phyloP scores from a whole-genome alignment of 1,140 invertebrate genomes.

The Ridgeia piscesae region DNA sequence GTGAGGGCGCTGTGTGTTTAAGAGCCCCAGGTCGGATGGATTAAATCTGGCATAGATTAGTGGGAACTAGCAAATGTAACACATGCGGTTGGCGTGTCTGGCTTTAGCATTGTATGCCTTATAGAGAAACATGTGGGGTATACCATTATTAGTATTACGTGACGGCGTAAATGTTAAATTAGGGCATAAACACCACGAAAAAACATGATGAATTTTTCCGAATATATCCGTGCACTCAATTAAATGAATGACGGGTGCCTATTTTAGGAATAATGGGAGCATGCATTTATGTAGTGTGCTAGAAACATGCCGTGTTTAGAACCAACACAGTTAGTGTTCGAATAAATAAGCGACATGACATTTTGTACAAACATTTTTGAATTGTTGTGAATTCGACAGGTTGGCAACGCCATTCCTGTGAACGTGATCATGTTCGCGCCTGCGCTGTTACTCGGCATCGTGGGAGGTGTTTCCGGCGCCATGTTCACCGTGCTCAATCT shows the following conservation, averaged over 20 bases:
- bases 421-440: slow-evolving; percentile 31
- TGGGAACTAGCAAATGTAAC: background rate
- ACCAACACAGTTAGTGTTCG: background rate
- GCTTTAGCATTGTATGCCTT: no score
- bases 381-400: slow-evolving; percentile 7
- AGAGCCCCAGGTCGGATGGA: no score
- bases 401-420: slow-evolving; percentile 22
- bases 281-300: no score
- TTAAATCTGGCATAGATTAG: no score
- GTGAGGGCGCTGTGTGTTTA: no score
- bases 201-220: background rate
- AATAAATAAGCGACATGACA: background rate
- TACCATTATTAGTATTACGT: no score
- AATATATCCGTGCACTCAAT: background rate
- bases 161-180: background rate
- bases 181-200: background rate
- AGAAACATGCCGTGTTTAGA: no score
- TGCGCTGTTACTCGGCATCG: slow-evolving; percentile 25
- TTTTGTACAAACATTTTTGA: background rate
- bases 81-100: background rate
- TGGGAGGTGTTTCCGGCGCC: slow-evolving; percentile 79
- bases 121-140: no score
- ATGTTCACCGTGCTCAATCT: slow-evolving; percentile 89
- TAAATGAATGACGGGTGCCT: background rate
- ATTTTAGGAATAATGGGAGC: no score